Percentiles rank a stretch among this genome's conserved stretches.
Conservation (phyloP, 2,113 vertebrate genomes). For the Piaya cayana region DNA sequence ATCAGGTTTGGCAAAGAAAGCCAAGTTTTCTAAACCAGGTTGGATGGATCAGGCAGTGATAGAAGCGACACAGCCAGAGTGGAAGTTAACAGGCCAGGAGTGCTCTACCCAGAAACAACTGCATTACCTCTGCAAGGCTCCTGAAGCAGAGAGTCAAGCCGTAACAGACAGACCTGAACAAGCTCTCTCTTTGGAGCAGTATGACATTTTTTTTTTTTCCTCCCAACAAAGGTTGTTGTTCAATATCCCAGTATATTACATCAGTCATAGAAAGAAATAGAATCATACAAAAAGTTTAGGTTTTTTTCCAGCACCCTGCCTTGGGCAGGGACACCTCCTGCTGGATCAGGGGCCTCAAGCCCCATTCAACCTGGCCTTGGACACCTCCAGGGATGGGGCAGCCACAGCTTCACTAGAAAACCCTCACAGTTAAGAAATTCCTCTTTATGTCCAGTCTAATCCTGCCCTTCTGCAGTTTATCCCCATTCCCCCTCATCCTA, state of each 20-base stretch:
- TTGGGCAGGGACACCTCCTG: too few relatives aligned
- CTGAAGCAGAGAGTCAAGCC: background rate
- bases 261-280: constrained; percentile 46
- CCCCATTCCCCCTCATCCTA: too few relatives aligned
- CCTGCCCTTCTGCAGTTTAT: too few relatives aligned
- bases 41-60: background rate
- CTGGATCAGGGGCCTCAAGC: too few relatives aligned
- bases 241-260: constrained; percentile 38
- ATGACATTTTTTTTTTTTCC: constrained; percentile 52
- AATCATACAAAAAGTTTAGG: too few relatives aligned
- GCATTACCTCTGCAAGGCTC: background rate
- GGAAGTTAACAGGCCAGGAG: background rate
- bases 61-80: background rate
- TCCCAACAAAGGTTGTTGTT: constrained; percentile 31
- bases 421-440: too few relatives aligned
- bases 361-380: too few relatives aligned
- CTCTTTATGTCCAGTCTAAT: too few relatives aligned
- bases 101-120: background rate
- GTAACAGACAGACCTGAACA: background rate
- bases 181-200: constrained; percentile 53
- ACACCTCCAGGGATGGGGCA: too few relatives aligned
- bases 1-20: background rate
- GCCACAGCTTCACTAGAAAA: too few relatives aligned
- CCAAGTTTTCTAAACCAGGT: background rate
- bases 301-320: too few relatives aligned